Evolutionary conservation across 2,888 invertebrate species (phyloP), one percentile per base, ranked within the genome.

Genomic region (Rhogogaster chlorosoma): DNA sequence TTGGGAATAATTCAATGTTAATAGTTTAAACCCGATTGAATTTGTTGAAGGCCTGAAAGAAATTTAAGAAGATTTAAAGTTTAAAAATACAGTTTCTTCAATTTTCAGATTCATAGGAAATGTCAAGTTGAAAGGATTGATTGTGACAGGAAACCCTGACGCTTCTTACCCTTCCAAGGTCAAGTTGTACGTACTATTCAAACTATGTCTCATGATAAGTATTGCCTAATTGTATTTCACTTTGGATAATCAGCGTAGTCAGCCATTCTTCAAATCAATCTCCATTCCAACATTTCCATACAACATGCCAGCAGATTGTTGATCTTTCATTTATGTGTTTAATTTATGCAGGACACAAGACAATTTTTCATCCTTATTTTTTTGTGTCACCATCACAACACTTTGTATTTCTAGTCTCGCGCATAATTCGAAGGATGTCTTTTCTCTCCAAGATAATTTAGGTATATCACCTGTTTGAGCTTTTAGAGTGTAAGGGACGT

Each of bases 121-220:
- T 94, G 95, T 99, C 1, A 99, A 99, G 93, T 94, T 99, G 80
- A 99, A 99, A 94, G 99, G 99, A 12, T 96, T 99, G 67, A 97
- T 98, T 89, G 94, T 99, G 83, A 95, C 97, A 88, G 99, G 99
- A n/a, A 98, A 98, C 87, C 97, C 98, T 92, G 96, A 97, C 87
- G 96, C 96, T 86, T 94, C 96, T 29, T 98, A 98, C 94, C 99
- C 99, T 22, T 95, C 96, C 36, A 96, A 96, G 93, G 95, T 99
- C 94, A 96, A 97, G 95, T 92, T 99, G 98, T 99, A 94, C 96
- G 96, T 95, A 80, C 61, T 84, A 85, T 53, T 49, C 18, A 78
- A 64, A 42, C 53, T 83, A 18, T 18, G 26, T 12, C 42, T 18
- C 53, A n/a, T 45, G 38, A 83, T 67, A 80, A 45, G 3, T 45